Conservation (phyloP, 2,888 invertebrate genomes). For the Phasia obesa region DNA sequence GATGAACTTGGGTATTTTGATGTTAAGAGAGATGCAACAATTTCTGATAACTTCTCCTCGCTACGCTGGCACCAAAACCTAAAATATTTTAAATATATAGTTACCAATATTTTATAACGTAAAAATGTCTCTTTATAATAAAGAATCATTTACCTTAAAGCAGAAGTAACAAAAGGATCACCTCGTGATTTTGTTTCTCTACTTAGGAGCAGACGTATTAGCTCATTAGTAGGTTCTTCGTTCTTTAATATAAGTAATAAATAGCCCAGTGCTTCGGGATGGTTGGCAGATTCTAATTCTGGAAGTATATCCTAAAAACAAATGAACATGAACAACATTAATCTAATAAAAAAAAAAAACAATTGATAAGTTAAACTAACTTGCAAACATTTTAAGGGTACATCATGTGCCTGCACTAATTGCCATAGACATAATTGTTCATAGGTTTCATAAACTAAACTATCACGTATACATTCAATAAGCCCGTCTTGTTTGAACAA, state of each 20-base stretch:
- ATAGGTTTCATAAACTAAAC: constrained; percentile 97
- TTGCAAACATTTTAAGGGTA: constrained; percentile 93
- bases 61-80: constrained; percentile 95
- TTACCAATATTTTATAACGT: background rate
- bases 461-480: constrained; percentile 89
- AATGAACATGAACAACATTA: constrained; percentile 9
- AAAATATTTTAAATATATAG: constrained; percentile 6
- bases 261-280: constrained; percentile 96
- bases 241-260: constrained; percentile 95
- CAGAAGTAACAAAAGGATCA: constrained; percentile 95
- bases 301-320: constrained; percentile 84
- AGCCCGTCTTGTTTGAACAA: constrained; percentile 91
- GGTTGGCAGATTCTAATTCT: constrained; percentile 91
- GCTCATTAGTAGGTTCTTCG: constrained; percentile 93
- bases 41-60: constrained; percentile 93
- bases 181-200: constrained; percentile 87
- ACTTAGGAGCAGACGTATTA: constrained; percentile 92
- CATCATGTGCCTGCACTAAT: constrained; percentile 95
- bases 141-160: constrained; percentile 86
- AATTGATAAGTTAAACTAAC: constrained; percentile 72
- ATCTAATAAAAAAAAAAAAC: background rate
- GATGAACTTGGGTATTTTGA: constrained; percentile 93
- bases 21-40: constrained; percentile 90
- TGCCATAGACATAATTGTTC: constrained; percentile 99
- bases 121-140: background rate